Conservation (phyloP, 1,140 invertebrate genomes). For the Lepidurus arcticus region DNA sequence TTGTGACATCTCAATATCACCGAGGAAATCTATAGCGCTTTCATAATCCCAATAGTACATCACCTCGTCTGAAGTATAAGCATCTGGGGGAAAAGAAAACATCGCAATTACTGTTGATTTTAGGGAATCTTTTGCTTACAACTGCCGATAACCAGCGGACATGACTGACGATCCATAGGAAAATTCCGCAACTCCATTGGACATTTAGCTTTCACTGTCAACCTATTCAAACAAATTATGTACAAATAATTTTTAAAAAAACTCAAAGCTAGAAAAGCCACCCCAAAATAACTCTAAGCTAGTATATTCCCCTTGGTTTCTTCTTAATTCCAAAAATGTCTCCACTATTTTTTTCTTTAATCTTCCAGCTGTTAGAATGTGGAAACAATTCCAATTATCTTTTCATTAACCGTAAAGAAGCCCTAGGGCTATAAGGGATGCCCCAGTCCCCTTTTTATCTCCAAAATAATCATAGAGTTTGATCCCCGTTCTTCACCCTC, state of each 20-base stretch:
- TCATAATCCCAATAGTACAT: slow-evolving; percentile 83
- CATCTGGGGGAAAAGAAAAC: slow-evolving; percentile 57
- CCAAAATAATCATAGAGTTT: too few species aligned
- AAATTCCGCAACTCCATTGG: slow-evolving; percentile 95
- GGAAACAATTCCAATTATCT: too few species aligned
- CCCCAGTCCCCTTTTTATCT: too few species aligned
- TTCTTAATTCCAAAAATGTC: too few species aligned
- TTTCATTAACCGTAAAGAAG: too few species aligned
- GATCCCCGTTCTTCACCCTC: too few species aligned
- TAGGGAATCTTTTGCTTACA: slow-evolving; percentile 62
- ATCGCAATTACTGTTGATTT: not conserved
- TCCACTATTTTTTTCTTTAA: too few species aligned
- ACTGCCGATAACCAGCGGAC: slow-evolving; percentile 85
- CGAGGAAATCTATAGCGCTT: slow-evolving; percentile 73
- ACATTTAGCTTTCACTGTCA: slow-evolving; percentile 95
- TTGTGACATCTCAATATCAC: slow-evolving; percentile 83
- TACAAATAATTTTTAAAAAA: not conserved
- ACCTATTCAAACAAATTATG: slow-evolving; percentile 52
- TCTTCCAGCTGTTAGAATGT: too few species aligned
- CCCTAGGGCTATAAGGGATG: too few species aligned
- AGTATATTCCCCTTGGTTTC: not conserved
- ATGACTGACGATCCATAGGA: slow-evolving; percentile 92
- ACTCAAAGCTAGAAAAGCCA: not conserved
- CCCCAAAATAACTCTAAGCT: not conserved
- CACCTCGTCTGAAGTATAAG: slow-evolving; percentile 80